Conservation (phyloP, 2,797 vertebrate species). For the Onychomys leucogaster region DNA sequence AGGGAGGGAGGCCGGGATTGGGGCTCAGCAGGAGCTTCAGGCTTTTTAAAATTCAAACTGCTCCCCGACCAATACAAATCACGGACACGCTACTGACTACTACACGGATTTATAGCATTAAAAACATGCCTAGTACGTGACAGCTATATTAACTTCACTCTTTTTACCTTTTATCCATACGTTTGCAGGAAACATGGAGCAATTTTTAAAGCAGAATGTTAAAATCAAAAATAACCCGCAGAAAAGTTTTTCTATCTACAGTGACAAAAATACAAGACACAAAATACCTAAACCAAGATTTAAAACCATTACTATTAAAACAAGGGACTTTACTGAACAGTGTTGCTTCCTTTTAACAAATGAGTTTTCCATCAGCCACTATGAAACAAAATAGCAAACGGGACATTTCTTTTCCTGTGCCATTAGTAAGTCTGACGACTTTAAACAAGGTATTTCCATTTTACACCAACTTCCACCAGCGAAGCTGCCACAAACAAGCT, state of each 20-base stretch:
- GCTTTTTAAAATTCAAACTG: conserved; percentile 92
- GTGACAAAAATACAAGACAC: conserved; percentile 67
- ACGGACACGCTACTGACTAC: conserved; percentile 88
- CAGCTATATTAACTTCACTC: conserved; percentile 89
- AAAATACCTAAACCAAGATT: conserved; percentile 61
- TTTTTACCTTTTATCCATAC: conserved; percentile 83
- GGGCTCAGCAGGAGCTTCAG: conserved; percentile 90
- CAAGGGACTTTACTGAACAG: conserved; percentile 58
- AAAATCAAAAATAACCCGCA: conserved; percentile 66
- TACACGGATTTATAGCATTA: conserved; percentile 89
- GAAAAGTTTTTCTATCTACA: conserved; percentile 79
- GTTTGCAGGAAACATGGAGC: conserved; percentile 11
- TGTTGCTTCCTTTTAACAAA: conserved; percentile 47
- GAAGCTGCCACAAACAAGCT: conserved; percentile 4
- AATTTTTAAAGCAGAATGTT: conserved; percentile 62
- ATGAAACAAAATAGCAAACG: conserved; percentile 74
- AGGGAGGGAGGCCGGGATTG: conserved; percentile 88
- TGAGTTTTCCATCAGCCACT: conserved; percentile 1
- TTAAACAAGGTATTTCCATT: conserved; percentile 23
- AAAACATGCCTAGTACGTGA: conserved; percentile 88
- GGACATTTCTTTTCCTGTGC: conserved; percentile 47
- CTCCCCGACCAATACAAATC: conserved; percentile 91
- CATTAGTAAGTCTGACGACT: conserved; percentile 42
- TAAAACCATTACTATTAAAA: conserved; percentile 70
- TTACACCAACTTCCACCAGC: conserved; percentile 47